Percentiles rank a stretch among this genome's conserved stretches.
These are phyloP conservation scores for Nesidiocoris tenuis DNA, from an alignment of 2,888 invertebrate genomes.

Conservation along the genomic window DNA sequence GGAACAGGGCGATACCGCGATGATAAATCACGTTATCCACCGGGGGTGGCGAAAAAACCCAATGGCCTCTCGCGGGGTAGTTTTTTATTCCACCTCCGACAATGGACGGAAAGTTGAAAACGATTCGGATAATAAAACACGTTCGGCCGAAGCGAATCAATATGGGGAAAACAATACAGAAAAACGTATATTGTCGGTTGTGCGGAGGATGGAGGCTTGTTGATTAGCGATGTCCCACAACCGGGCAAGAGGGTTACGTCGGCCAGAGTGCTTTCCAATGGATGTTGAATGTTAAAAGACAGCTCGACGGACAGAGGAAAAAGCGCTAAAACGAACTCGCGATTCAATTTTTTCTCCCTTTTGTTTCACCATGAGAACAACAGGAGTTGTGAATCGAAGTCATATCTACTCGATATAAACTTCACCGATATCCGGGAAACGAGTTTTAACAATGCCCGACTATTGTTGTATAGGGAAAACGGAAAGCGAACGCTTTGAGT, in stretches of 20 bases:
- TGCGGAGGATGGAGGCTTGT: conserved; percentile 9
- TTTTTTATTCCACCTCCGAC: neutral
- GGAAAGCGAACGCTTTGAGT: neutral
- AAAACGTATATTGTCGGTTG: neutral
- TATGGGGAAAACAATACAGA: conserved; percentile 9
- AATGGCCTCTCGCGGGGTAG: neutral
- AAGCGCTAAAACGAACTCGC: neutral
- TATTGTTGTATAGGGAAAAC: neutral
- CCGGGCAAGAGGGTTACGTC: conserved; percentile 1
- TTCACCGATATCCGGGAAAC: neutral
- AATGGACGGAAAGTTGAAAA: neutral
- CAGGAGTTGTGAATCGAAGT: neutral
- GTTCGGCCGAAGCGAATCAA: neutral
- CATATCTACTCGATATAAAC: neutral
- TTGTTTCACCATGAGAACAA: neutral
- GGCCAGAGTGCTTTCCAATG: neutral
- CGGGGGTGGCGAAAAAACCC: neutral
- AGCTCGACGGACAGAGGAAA: neutral
- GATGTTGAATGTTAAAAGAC: neutral
- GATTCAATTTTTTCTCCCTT: neutral
- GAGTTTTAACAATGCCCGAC: neutral
- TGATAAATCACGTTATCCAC: neutral
- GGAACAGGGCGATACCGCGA: too few relatives aligned
- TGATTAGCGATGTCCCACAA: conserved; percentile 34
- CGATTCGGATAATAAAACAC: neutral